Percentiles rank a stretch among this genome's conserved stretches.
These are phyloP conservation scores for Spodoptera frugiperda DNA, from an alignment of 1,140 invertebrate genomes.

Conservation along the genomic window DNA sequence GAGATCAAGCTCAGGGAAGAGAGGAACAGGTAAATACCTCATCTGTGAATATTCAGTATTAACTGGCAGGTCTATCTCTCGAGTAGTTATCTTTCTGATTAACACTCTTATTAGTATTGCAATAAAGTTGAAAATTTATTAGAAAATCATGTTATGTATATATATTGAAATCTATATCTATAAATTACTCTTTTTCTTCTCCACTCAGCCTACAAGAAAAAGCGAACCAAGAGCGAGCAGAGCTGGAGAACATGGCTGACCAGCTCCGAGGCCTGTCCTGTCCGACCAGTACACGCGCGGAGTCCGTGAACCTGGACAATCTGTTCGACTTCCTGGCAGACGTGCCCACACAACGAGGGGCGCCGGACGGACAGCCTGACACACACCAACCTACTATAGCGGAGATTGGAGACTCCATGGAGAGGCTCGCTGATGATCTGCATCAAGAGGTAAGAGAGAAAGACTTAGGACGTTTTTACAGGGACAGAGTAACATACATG, in stretches of 20 bases:
- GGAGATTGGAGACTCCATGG: constrained; percentile 95
- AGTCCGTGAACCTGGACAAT: constrained; percentile 96
- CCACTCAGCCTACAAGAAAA: constrained; percentile 73
- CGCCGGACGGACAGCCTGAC: constrained; percentile 85
- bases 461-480: too few species aligned
- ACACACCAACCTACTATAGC: constrained; percentile 91
- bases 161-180: too few species aligned
- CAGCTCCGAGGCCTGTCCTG: constrained; percentile 72
- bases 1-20: constrained; percentile 94
- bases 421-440: constrained; percentile 92
- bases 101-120: background rate
- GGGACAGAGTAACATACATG: too few species aligned
- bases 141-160: too few species aligned
- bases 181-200: background rate
- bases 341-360: constrained; percentile 88
- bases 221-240: constrained; percentile 74
- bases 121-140: too few species aligned
- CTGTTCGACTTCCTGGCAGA: constrained; percentile 97
- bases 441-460: constrained; percentile 88
- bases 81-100: too few species aligned
- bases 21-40: constrained; percentile 86
- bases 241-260: constrained; percentile 79
- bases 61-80: too few species aligned
- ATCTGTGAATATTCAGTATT: too few species aligned
- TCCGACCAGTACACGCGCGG: constrained; percentile 70